phyloP scores from a whole-genome alignment of 2,797 vertebrate species.

The Siniperca undulata region DNA sequence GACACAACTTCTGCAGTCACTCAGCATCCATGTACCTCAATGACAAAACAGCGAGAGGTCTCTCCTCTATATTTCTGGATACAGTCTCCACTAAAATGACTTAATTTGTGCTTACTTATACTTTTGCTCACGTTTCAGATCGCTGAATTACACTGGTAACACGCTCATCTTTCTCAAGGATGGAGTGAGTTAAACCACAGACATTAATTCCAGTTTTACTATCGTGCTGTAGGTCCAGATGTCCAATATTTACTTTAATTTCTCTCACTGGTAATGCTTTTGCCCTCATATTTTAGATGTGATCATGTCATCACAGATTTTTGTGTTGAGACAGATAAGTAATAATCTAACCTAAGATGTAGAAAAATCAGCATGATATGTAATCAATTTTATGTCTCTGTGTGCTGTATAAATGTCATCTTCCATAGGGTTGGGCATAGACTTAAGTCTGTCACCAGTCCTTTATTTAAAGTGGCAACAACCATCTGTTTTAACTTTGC shows the following conservation, averaged over 20 bases:
- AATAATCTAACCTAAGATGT: neutral
- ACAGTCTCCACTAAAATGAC: constrained; percentile 8
- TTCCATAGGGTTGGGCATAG: neutral
- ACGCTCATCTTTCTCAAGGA: neutral
- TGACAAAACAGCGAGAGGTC: neutral
- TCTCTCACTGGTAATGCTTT: neutral
- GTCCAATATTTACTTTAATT: neutral
- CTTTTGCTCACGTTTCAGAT: neutral
- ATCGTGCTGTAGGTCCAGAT: neutral
- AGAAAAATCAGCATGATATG: neutral
- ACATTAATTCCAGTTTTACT: neutral
- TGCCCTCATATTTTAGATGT: neutral
- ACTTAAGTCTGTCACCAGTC: neutral
- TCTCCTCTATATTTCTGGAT: neutral
- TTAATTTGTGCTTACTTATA: neutral
- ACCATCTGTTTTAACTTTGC: constrained; percentile 55
- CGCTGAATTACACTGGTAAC: neutral
- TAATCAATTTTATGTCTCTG: neutral
- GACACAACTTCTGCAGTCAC: constrained; percentile 55
- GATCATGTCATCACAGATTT: neutral
- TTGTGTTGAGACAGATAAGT: neutral
- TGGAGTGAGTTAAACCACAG: neutral
- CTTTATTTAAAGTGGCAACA: constrained; percentile 19
- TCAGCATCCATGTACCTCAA: constrained; percentile 27
- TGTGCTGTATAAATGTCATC: neutral